Evolutionary conservation across 92 coral and sea anemone species (phyloP), one percentile per base, ranked within the genome.

Genomic region (Phenganax marumi): DNA sequence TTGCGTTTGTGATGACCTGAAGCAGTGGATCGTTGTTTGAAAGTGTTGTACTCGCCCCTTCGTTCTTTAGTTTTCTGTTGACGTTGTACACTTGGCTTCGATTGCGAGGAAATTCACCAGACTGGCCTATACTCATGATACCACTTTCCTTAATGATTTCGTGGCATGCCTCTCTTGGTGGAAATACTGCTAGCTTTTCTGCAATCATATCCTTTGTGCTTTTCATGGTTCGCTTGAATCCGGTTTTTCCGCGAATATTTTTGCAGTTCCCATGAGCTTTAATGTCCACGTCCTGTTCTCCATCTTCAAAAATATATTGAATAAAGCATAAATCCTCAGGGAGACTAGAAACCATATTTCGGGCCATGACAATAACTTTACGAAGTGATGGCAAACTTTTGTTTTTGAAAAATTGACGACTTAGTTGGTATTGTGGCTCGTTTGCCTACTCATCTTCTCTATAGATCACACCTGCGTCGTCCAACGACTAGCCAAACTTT

Each of bases 351-450:
- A 13, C 9, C 14, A 56, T 53, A 50, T 68, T 50, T 19, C 68
- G 83, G 18, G 77, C 83, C 48, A 43, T 72, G 6, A 82, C 47
- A 12, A 81, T 62, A 13, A 69, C 55, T 69, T 82, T 86, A n/a
- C 78, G 84, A 21, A 87, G 56, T 2, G 90, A 87, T 50, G 90
- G 78, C 51, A 86, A 46, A 49, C 89, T 86, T 70, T 81, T 81
- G 82, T 86, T 86, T 14, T 8, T 73, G 73, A 73, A 86, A 81
- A 73, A 73, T 50, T 86, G 73, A 10, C 82, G 83, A 23, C 76
- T 52, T 50, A 87, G 60, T 18, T 17, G 56, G 80, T 87, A 77
- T 50, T 24, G 48, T 81, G 77, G 39, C 52, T 54, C 49, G 66
- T 10, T 49, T 50, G 70, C 62, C 64, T 51, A 14, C 26, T 63